Evolutionary conservation across 2,113 vertebrate species (phyloP).

Genomic region (Megaceryle torquata): DNA sequence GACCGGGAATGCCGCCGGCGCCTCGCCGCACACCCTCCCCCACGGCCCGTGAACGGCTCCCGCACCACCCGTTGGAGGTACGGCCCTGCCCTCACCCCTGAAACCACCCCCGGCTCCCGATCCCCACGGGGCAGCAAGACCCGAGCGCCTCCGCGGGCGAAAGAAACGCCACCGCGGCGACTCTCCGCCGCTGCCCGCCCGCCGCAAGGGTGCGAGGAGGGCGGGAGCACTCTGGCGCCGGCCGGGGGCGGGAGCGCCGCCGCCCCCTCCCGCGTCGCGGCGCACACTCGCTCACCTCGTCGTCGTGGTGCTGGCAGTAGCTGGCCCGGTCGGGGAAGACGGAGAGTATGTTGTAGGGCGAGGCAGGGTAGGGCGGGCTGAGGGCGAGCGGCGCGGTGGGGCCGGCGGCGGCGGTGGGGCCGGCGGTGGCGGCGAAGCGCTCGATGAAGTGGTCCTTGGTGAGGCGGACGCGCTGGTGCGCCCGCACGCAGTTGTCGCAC

Average conservation of each 20-base stretch:
- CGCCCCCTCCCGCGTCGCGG: not conserved
- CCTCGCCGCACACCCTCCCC: not conserved
- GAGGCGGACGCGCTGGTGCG: conserved; percentile 91
- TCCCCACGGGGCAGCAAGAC: not conserved
- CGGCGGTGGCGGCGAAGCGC: conserved; percentile 66
- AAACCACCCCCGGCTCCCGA: not conserved
- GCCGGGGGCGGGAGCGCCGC: not conserved
- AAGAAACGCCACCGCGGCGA: not conserved
- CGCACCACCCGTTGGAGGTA: not conserved
- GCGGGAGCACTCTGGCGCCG: not conserved
- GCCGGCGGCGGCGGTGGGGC: not conserved
- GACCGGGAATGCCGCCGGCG: too few species aligned
- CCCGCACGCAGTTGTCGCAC: conserved; percentile 90
- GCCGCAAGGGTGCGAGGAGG: not conserved
- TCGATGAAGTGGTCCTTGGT: conserved; percentile 96
- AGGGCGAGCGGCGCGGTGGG: conserved; percentile 74
- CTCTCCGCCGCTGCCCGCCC: not conserved
- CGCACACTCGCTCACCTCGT: conserved; percentile 72
- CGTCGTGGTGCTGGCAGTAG: conserved; percentile 85
- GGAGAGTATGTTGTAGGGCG: conserved; percentile 84
- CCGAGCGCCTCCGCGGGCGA: not conserved
- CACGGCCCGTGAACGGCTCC: not conserved
- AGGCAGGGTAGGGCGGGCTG: conserved; percentile 77
- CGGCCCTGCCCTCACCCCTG: not conserved
- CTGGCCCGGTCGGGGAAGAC: conserved; percentile 83